Evolutionary conservation across 2,888 invertebrate genomes (phyloP).

Genomic region (Pristionchus maxplancki): DNA sequence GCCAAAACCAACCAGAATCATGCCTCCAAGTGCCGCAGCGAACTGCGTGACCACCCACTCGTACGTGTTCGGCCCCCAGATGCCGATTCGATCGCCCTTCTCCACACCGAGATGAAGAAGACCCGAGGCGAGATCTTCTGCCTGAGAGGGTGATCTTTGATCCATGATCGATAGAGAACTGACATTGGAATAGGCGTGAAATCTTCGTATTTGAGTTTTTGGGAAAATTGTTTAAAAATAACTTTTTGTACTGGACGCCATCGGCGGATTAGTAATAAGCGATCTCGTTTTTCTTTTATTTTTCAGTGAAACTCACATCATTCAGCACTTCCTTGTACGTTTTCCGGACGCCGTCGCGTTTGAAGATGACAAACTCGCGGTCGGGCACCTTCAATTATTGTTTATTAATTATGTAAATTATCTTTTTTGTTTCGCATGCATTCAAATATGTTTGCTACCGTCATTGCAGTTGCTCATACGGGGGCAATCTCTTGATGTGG

Average conservation of each 20-base stretch:
- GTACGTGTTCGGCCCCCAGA: constrained; percentile 83
- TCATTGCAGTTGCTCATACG: too few species aligned
- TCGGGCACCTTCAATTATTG: constrained; percentile 68
- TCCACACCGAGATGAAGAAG: constrained; percentile 84
- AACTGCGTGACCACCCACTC: constrained; percentile 87
- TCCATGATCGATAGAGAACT: too few species aligned
- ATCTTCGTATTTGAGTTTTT: too few species aligned
- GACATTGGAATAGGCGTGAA: too few species aligned
- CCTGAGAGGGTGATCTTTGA: constrained; percentile 67
- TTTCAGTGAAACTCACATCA: constrained; percentile 65
- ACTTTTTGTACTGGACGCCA: neutral
- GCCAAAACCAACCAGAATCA: constrained; percentile 83
- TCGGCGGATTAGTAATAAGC: neutral
- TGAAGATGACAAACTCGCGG: constrained; percentile 75
- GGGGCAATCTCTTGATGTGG: too few species aligned
- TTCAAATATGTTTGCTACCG: too few species aligned
- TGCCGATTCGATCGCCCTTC: constrained; percentile 86
- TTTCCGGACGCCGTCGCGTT: constrained; percentile 70
- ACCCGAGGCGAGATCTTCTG: constrained; percentile 85
- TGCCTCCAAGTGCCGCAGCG: constrained; percentile 85
- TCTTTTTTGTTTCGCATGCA: neutral
- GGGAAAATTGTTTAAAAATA: too few species aligned
- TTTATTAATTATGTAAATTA: neutral
- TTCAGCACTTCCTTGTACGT: constrained; percentile 72
- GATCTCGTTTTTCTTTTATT: too few species aligned